Evolutionary conservation across 2,888 invertebrate species (phyloP).

Genomic region (Muscina levida): DNA sequence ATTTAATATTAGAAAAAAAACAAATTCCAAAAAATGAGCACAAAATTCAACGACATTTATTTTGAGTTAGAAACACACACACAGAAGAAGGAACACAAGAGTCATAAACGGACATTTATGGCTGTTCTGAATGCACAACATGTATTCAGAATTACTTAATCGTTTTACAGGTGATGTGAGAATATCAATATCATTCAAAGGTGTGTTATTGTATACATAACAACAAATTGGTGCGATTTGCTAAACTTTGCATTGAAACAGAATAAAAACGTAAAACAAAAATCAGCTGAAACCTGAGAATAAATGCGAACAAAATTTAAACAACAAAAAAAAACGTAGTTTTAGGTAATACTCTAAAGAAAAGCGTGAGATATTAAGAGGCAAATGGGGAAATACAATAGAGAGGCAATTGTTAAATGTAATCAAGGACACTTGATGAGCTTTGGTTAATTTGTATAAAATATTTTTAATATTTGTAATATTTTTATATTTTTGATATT

Average conservation of each 20-base stretch:
- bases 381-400: too few relatives aligned
- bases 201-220: conserved; percentile 10
- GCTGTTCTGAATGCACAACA: conserved; percentile 34
- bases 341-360: conserved; percentile 12
- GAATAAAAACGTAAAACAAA: conserved; percentile 45
- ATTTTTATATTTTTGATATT: too few relatives aligned
- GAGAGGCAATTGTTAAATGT: too few relatives aligned
- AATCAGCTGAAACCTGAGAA: conserved; percentile 19
- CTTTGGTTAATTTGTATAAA: too few relatives aligned
- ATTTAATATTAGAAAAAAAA: conserved; percentile 67
- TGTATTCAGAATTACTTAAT: conserved; percentile 34
- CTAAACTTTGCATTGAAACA: conserved; percentile 26
- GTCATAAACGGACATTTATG: too few relatives aligned
- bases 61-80: conserved; percentile 50
- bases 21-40: conserved; percentile 67
- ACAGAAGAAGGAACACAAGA: conserved; percentile 30
- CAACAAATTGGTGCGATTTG: conserved; percentile 33
- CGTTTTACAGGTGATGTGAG: conserved; percentile 31
- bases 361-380: conserved; percentile 21
- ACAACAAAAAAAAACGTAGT: conserved; percentile 20
- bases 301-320: conserved; percentile 49
- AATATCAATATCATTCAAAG: conserved; percentile 11
- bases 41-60: conserved; percentile 75
- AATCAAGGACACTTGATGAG: too few relatives aligned
- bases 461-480: too few relatives aligned